Base-by-base conservation (phyloP, 2,797 vertebrate genomes). In the Trematomus bernacchii region DNA sequence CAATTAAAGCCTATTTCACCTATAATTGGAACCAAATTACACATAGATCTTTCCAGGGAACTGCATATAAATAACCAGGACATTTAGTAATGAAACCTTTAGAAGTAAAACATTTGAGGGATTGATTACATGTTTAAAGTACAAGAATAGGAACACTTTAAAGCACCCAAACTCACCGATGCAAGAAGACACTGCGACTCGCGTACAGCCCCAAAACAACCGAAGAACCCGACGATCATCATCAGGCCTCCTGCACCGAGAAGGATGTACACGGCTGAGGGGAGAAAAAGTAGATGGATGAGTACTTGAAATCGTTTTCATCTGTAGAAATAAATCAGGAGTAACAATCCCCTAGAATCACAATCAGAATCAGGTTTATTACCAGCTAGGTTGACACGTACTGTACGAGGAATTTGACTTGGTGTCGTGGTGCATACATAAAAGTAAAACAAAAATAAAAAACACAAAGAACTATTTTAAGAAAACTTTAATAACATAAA, bases 171-270 rank as follows among this genome's bases (percentile, higher is more conserved):
- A 96, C 98, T 94, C 94, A 99, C 98, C 80, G 95, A 96, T 92
- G 96, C 96, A 3, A 99, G 97, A 71, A 99, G 95, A 91, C 97
- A 99, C 84, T 99, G 97, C 18, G 98, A 99, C 86, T 99, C 98
- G 30, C 96, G 94, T 4, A 97, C 94, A 15, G 98, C 97, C 82
- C 98, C 98, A 21, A 97, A 99, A 91, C 98, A 99, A 0, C 98
- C 98, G 0, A 98, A 98, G 93, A 99, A 98, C 10, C 98, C 98
- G n/a, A 99, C 96, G 1, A 97, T 82, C 95, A 97, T 96, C 97
- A 99, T 99, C 85, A 99, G 50, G 54, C 94, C 96, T 27, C 98
- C 98, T 0, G 96, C 96, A 68, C 96, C 96, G 10, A 99, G 95
- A 77, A 99, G 90, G 66, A 99, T 97, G 71, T 99, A 99, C 15